Conservation (phyloP, 2,888 invertebrate species). For the Germaria angustata region DNA sequence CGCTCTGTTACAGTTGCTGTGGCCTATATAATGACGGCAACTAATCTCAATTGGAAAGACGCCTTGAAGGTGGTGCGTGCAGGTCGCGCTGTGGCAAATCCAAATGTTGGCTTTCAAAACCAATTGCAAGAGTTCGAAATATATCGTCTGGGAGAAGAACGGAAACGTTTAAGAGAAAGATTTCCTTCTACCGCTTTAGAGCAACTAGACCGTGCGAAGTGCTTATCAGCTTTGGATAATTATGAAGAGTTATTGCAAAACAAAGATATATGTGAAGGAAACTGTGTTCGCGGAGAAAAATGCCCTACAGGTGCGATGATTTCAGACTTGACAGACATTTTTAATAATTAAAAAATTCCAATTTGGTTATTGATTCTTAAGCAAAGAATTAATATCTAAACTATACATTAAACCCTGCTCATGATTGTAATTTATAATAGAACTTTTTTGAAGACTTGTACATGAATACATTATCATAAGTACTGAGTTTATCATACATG, state of each 20-base stretch:
- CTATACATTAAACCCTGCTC: constrained; percentile 68
- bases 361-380: constrained; percentile 50
- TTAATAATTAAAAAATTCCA: constrained; percentile 60
- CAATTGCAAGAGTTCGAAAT: constrained; percentile 95
- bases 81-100: constrained; percentile 95
- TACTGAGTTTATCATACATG: too few species aligned
- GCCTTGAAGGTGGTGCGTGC: constrained; percentile 95
- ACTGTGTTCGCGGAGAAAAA: constrained; percentile 89
- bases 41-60: constrained; percentile 93
- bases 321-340: constrained; percentile 31
- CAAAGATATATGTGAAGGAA: constrained; percentile 91
- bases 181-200: constrained; percentile 89
- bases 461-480: too few species aligned
- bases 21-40: constrained; percentile 97
- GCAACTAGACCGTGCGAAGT: constrained; percentile 87
- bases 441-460: too few species aligned
- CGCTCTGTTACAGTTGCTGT: constrained; percentile 97
- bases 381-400: constrained; percentile 4
- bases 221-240: constrained; percentile 88
- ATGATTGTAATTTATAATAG: too few species aligned
- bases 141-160: constrained; percentile 89
- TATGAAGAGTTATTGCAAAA: constrained; percentile 91
- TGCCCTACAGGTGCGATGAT: constrained; percentile 88
- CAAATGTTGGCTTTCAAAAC: constrained; percentile 96
- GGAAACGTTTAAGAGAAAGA: constrained; percentile 90